Conservation (phyloP, 2,888 invertebrate species). For the Protonemura montana region DNA sequence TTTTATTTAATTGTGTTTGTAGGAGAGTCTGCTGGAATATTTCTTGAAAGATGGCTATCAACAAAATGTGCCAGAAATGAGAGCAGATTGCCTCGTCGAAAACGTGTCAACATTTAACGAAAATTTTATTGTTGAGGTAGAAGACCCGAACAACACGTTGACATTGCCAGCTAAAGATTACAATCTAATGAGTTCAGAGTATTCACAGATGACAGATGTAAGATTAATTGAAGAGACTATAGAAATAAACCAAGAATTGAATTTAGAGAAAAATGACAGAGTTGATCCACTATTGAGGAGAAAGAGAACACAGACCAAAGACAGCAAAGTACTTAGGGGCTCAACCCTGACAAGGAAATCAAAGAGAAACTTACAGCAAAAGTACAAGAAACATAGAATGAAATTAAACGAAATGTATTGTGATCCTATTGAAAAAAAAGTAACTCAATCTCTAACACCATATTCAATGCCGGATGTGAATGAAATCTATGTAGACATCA, state of each 20-base stretch:
- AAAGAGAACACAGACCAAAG: background rate
- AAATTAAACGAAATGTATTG: background rate
- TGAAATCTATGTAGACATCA: constrained; percentile 21
- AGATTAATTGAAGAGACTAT: background rate
- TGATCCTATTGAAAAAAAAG: background rate
- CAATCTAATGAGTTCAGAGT: background rate
- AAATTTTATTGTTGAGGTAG: background rate
- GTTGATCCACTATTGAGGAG: background rate
- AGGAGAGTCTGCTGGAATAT: background rate
- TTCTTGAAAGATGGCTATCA: background rate
- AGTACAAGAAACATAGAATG: background rate
- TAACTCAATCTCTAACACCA: background rate
- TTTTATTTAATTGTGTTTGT: background rate
- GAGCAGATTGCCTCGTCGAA: background rate
- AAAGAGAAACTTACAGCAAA: background rate
- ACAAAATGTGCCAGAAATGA: background rate
- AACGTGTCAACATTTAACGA: background rate
- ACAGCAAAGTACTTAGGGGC: background rate
- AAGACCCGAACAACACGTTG: background rate
- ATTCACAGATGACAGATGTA: background rate
- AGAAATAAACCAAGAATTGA: background rate
- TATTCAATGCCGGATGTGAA: background rate
- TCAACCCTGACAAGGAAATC: background rate
- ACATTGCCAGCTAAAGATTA: background rate
- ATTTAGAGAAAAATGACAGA: background rate